Base-by-base conservation (phyloP, 2,888 invertebrate species). In the Drosophila helvetica region DNA sequence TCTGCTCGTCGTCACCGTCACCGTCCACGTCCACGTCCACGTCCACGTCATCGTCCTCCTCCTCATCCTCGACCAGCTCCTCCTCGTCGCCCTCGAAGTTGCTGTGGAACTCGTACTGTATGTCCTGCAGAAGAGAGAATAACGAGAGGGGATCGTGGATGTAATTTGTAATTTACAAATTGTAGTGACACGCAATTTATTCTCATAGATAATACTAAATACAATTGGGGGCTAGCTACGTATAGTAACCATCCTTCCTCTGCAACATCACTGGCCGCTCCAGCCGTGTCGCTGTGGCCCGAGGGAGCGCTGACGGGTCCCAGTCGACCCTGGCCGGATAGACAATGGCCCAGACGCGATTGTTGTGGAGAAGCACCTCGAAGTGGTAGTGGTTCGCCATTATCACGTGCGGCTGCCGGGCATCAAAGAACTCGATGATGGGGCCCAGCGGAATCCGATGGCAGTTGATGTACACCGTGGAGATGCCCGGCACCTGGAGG, bases 91-190 rank as follows among this genome's bases (percentile, higher is more conserved):
- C 89, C 48, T 89, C 88, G 46, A 89, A 79, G 69, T 89, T 91
- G 70, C 89, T 89, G 61, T 93, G 94, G 60, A 93, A 91, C 1
- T 93, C 94, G 80, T 93, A 93, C 88, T 94, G 94, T 22, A 94
- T 94, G 19, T 93, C 93, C 90, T 93, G 93, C 33, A 92, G 59
- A 15, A 33, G n/a, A n/a, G n/a, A 8, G 5, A 43, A 48, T 22
- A 48, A 6, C 15, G 1, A 58, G 19, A 10, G 19, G 8, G 7
- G 27, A 27, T 6, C 22, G 22, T 25, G 22, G n/a, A n/a, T n/a
- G n/a, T n/a, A n/a, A n/a, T n/a, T n/a, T n/a, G n/a, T n/a, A n/a
- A n/a, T n/a, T n/a, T n/a, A 25, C 25, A 7, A 7, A 25, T 25
- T 27, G 30, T 30, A 30, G 30, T 2, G 3, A 30, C 7, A 2